These are phyloP conservation scores for Cyphomyrus plagiostoma DNA, from an alignment of 2,113 vertebrate genomes.

Conservation along the genomic window DNA sequence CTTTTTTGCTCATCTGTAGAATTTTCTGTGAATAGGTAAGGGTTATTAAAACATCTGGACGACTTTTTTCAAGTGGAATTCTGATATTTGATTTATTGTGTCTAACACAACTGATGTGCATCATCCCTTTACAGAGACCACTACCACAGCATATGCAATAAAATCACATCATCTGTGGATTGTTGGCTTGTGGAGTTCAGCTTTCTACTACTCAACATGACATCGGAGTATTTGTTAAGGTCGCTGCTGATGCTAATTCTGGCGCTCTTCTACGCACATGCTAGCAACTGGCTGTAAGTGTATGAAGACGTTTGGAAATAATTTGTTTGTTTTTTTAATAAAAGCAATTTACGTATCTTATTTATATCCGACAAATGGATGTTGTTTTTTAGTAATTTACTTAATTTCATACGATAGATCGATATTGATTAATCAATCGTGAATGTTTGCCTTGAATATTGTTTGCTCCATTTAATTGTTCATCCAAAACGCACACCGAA, in stretches of 20 bases:
- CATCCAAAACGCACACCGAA: no score
- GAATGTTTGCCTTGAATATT: not conserved
- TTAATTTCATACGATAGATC: not conserved
- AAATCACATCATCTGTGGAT: conserved; percentile 39
- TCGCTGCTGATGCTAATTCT: conserved; percentile 90
- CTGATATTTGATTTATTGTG: conserved; percentile 59
- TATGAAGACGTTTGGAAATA: conserved; percentile 21
- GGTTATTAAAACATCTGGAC: conserved; percentile 28
- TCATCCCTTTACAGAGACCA: conserved; percentile 9
- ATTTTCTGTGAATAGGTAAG: conserved; percentile 32
- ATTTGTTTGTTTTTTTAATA: not conserved
- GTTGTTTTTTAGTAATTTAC: conserved; percentile 8
- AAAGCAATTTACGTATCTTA: not conserved
- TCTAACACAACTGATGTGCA: conserved; percentile 7
- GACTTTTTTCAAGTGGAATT: conserved; percentile 43
- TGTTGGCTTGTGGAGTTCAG: conserved; percentile 29
- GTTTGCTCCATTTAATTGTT: not conserved
- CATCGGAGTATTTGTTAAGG: conserved; percentile 77
- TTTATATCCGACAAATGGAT: not conserved
- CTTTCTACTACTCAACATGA: conserved; percentile 60
- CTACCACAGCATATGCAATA: not conserved
- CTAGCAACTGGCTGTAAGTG: conserved; percentile 98
- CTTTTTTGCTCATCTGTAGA: conserved; percentile 29
- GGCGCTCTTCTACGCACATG: conserved; percentile 86
- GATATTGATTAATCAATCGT: not conserved